These are phyloP conservation scores for Caenorhabditis sp. DNA, from an alignment of 2,888 invertebrate genomes.

Conservation along the genomic window DNA sequence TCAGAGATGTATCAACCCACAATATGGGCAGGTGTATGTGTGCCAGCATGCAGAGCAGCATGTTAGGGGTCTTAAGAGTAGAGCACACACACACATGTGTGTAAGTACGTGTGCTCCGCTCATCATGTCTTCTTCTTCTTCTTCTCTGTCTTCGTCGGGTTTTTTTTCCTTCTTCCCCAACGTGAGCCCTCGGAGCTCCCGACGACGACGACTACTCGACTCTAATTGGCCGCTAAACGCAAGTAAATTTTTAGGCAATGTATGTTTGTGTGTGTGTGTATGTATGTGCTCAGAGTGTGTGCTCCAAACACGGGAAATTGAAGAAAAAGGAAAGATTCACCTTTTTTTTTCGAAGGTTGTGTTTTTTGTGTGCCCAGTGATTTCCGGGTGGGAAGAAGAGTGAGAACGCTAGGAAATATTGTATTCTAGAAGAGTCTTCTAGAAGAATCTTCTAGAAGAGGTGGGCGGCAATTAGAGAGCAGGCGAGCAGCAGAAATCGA, in stretches of 20 bases:
- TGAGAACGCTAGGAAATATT: not conserved
- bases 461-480: too few relatives aligned
- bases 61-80: conserved; percentile 17
- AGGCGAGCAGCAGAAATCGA: too few relatives aligned
- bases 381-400: not conserved
- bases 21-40: conserved; percentile 39
- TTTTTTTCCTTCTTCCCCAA: conserved; percentile 19
- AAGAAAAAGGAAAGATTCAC: conserved; percentile 22
- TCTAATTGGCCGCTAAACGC: conserved; percentile 69
- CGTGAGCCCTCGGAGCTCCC: conserved; percentile 44
- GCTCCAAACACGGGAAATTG: conserved; percentile 5
- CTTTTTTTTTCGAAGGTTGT: conserved; percentile 24
- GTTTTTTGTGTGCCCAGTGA: conserved; percentile 1
- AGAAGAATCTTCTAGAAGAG: too few relatives aligned
- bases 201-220: conserved; percentile 47
- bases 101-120: conserved; percentile 59
- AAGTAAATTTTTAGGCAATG: conserved; percentile 64
- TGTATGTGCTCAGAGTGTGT: conserved; percentile 21
- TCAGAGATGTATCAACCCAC: conserved; percentile 30
- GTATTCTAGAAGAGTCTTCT: too few relatives aligned
- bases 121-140: conserved; percentile 47
- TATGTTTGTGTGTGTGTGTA: conserved; percentile 52
- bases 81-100: conserved; percentile 17
- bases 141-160: conserved; percentile 22
- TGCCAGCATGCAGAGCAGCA: not conserved